A percentile compares a stretch with the other conserved stretches of the same genome.
Evolutionary conservation across 2,113 vertebrate genomes (phyloP).

Genomic region (Istiophorus platypterus): DNA sequence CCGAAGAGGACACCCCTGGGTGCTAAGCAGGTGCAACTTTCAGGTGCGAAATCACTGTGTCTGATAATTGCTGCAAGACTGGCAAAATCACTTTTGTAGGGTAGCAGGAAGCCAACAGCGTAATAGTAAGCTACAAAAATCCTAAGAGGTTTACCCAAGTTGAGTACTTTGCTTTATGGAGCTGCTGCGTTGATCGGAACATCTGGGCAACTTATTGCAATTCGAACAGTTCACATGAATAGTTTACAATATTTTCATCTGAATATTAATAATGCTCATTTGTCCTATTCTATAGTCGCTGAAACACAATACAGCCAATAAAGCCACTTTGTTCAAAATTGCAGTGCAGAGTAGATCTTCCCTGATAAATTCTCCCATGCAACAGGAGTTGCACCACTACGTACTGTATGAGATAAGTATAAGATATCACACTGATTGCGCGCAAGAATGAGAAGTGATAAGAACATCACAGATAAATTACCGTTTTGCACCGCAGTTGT

Average conservation of each 20-base stretch:
- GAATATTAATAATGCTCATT: not conserved
- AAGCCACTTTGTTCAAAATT: not conserved
- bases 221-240: not conserved
- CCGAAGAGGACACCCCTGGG: slow-evolving; percentile 32
- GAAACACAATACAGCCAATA: not conserved
- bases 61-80: slow-evolving; percentile 71
- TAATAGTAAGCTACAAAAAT: too few species aligned
- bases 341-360: not conserved
- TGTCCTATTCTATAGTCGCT: not conserved
- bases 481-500: not conserved
- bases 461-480: not conserved
- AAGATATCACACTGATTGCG: not conserved
- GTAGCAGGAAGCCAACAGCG: slow-evolving; percentile 34
- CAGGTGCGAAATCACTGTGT: slow-evolving; percentile 56
- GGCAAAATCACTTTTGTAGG: slow-evolving; percentile 44
- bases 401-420: not conserved
- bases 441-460: not conserved
- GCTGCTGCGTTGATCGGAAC: not conserved
- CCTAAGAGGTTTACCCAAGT: slow-evolving; percentile 3
- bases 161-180: not conserved
- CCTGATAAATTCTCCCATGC: not conserved
- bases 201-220: not conserved
- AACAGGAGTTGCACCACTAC: not conserved
- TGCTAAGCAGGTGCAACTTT: slow-evolving; percentile 56
- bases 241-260: not conserved